phyloP scores from a whole-genome alignment of 2,888 invertebrate genomes.

The Fabriciana adippe region DNA sequence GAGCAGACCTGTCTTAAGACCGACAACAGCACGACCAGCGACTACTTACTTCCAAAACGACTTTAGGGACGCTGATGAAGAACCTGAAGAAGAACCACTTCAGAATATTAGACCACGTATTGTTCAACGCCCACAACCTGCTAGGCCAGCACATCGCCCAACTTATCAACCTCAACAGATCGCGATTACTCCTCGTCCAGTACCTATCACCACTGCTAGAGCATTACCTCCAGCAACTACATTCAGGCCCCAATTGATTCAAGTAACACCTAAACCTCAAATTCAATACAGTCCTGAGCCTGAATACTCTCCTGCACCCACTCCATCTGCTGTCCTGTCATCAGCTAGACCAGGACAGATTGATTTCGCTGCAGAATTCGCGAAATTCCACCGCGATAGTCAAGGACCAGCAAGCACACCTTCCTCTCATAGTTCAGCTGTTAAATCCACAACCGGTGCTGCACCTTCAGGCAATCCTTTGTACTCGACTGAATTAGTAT shows the following conservation, averaged over 20 bases:
- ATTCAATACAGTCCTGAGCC: conserved; percentile 73
- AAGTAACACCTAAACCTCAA: conserved; percentile 81
- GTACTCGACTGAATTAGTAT: conserved; percentile 89
- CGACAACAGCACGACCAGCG: conserved; percentile 79
- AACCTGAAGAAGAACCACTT: conserved; percentile 79
- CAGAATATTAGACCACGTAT: conserved; percentile 74
- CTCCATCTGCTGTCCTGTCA: conserved; percentile 56
- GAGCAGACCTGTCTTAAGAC: conserved; percentile 67
- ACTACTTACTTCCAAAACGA: conserved; percentile 88
- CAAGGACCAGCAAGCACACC: conserved; percentile 78
- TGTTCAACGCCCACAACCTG: conserved; percentile 70
- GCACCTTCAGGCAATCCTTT: conserved; percentile 83
- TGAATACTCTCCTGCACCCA: conserved; percentile 67
- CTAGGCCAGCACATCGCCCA: conserved; percentile 51
- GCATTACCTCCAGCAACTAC: conserved; percentile 85
- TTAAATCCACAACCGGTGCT: conserved; percentile 61
- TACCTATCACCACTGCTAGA: conserved; percentile 73
- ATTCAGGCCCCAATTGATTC: conserved; percentile 84
- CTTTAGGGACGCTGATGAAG: conserved; percentile 85
- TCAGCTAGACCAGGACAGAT: conserved; percentile 69
- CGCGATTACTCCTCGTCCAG: conserved; percentile 83
- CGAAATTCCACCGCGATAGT: conserved; percentile 87
- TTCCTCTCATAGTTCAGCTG: conserved; percentile 58
- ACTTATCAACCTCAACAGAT: conserved; percentile 78
- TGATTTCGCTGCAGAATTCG: conserved; percentile 89